Evolutionary conservation across 2,113 vertebrate genomes (phyloP).

Genomic region (Amazona vittata): DNA sequence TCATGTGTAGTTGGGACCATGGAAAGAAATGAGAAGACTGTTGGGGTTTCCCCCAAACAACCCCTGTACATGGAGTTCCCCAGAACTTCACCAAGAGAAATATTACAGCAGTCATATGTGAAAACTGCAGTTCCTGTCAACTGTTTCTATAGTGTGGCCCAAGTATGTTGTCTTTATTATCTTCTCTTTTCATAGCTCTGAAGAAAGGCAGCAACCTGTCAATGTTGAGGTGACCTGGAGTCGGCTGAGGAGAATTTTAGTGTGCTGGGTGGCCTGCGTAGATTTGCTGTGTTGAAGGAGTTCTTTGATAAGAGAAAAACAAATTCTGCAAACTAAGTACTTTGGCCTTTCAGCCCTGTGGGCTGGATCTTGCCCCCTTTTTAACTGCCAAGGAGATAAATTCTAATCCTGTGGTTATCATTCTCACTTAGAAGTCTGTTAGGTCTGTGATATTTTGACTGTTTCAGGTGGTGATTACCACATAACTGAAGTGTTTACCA

Average conservation of each 20-base stretch:
- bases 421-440: neutral
- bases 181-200: neutral
- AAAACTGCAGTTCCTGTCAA: neutral
- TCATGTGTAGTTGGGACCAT: rapidly evolving
- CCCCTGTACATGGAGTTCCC: neutral
- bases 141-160: neutral
- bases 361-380: neutral
- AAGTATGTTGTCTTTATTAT: neutral
- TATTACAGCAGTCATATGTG: neutral
- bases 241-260: neutral
- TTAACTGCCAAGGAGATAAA: neutral
- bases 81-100: neutral
- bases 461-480: neutral
- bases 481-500: neutral
- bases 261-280: neutral
- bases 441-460: neutral
- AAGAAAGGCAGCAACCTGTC: neutral
- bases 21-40: neutral
- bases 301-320: neutral
- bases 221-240: neutral
- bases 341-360: neutral
- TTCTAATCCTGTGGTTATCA: neutral
- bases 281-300: neutral
- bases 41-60: neutral
- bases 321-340: neutral